Percentiles rank a stretch among this genome's conserved stretches.
Evolutionary conservation across 2,113 vertebrate species (phyloP).

Genomic region (Callospermophilus lateralis): DNA sequence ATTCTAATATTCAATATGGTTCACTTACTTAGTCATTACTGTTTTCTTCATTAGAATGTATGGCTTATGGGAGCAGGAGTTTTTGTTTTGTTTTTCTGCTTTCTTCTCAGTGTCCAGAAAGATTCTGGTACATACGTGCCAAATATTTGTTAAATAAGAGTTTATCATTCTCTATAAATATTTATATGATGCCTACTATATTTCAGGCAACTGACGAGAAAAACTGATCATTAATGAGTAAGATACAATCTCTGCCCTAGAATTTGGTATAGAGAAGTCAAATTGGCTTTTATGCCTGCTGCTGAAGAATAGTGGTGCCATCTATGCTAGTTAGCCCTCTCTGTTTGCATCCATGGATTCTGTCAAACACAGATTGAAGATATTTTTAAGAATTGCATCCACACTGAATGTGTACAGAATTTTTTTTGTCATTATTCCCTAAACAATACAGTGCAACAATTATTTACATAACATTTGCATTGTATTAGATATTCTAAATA

Average conservation of each 20-base stretch:
- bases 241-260: background rate
- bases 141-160: background rate
- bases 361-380: background rate
- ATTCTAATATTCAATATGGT: background rate
- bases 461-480: background rate
- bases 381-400: background rate
- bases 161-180: background rate
- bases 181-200: background rate
- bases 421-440: background rate
- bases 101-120: conserved; percentile 22
- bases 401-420: background rate
- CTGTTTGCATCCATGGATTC: background rate
- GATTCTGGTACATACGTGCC: background rate
- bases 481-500: background rate
- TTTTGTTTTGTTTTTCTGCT: conserved; percentile 17
- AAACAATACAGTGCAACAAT: background rate
- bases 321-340: background rate
- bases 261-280: background rate
- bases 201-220: background rate
- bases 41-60: background rate
- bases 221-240: background rate
- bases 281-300: background rate
- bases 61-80: background rate
- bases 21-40: background rate
- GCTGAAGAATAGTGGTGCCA: background rate